phyloP scores from a whole-genome alignment of 2,888 invertebrate genomes.

The Rhaphigaster nebulosa region DNA sequence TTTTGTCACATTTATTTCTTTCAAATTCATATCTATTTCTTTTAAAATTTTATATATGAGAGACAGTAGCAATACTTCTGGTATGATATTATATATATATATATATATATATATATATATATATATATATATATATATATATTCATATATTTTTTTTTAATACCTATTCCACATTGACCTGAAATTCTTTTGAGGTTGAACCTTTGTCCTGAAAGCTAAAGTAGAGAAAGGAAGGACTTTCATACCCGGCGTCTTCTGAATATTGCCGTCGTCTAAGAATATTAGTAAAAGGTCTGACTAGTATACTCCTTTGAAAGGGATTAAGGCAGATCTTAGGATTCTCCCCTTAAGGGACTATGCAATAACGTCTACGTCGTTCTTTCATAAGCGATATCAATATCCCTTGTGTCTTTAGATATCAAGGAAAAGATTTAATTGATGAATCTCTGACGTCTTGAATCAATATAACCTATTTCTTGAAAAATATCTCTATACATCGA shows the following conservation, averaged over 20 bases:
- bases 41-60: too few relatives aligned
- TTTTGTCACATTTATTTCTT: too few relatives aligned
- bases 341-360: not conserved
- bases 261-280: not conserved
- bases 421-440: not conserved
- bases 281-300: not conserved
- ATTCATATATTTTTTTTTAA: not conserved
- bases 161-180: not conserved
- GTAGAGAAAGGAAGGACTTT: not conserved
- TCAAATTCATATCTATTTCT: too few relatives aligned
- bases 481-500: too few relatives aligned
- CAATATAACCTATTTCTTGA: too few relatives aligned
- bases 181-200: not conserved
- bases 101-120: not conserved
- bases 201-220: not conserved
- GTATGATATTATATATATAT: too few relatives aligned
- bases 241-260: not conserved
- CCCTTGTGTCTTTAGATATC: not conserved
- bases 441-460: too few relatives aligned
- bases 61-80: too few relatives aligned
- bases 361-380: not conserved
- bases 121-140: not conserved
- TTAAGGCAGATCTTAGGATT: not conserved
- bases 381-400: not conserved
- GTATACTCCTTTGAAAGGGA: not conserved